phyloP scores from a whole-genome alignment of 2,113 vertebrate species.

The Thunnus thynnus region DNA sequence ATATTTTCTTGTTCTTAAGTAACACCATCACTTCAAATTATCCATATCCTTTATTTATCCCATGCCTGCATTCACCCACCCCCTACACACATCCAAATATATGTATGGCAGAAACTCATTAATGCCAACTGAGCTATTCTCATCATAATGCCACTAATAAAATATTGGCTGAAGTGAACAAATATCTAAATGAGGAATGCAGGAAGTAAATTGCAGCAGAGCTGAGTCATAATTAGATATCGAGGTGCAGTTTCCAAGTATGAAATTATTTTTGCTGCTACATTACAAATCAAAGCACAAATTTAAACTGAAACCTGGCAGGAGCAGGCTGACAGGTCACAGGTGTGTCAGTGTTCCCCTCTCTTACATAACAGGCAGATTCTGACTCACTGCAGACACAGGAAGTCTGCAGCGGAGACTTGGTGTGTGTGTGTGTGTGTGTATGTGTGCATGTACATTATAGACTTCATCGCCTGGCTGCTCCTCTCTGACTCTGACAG shows the following conservation, averaged over 20 bases:
- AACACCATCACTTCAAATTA: slow-evolving; percentile 32
- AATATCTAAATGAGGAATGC: slow-evolving; percentile 15
- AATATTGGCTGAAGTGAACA: slow-evolving; percentile 7
- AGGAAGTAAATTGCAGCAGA: background rate
- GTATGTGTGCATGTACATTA: background rate
- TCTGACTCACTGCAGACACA: slow-evolving; percentile 65
- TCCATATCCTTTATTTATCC: slow-evolving; percentile 29
- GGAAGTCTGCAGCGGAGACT: slow-evolving; percentile 53
- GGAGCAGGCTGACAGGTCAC: slow-evolving; percentile 22
- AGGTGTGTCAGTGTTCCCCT: slow-evolving; percentile 58
- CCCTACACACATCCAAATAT: slow-evolving; percentile 7
- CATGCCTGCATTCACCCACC: slow-evolving; percentile 14
- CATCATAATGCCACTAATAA: slow-evolving; percentile 34
- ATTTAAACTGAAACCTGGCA: slow-evolving; percentile 21
- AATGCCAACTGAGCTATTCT: slow-evolving; percentile 52
- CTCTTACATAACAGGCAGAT: slow-evolving; percentile 51
- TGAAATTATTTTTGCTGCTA: background rate
- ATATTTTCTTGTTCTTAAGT: slow-evolving; percentile 47
- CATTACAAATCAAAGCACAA: background rate
- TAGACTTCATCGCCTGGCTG: background rate
- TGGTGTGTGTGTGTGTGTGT: slow-evolving; percentile 10
- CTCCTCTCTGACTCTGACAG: slow-evolving; percentile 40
- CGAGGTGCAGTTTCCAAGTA: background rate
- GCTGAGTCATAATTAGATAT: slow-evolving; percentile 30
- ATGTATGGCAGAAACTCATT: slow-evolving; percentile 3